These are phyloP conservation scores for Prunella himalayana DNA, from an alignment of 2,113 vertebrate species.

Conservation along the genomic window DNA sequence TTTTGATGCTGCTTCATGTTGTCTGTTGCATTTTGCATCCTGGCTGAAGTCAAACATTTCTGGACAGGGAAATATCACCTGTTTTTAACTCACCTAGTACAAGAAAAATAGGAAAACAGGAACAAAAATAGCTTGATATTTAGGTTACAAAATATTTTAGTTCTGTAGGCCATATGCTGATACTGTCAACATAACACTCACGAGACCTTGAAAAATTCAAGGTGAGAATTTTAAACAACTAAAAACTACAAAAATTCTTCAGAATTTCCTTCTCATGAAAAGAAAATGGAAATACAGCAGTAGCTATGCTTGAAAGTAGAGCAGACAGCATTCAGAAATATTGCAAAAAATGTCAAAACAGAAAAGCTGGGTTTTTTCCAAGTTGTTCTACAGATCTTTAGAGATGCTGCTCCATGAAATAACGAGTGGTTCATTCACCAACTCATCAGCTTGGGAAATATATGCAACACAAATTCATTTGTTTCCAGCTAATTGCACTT, in stretches of 20 bases:
- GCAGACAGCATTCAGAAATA: neutral
- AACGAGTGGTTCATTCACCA: conserved; percentile 15
- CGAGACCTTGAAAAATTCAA: neutral
- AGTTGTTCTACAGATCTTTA: conserved; percentile 53
- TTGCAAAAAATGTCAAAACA: neutral
- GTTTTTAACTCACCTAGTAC: neutral
- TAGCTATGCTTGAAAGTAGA: neutral
- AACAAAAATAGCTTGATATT: neutral
- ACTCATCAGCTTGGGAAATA: conserved; percentile 50
- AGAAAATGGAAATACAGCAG: neutral
- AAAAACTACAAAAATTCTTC: neutral
- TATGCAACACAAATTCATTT: conserved; percentile 44
- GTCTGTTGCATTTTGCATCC: neutral
- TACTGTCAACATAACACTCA: neutral
- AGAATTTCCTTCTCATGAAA: neutral
- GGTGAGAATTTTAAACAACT: neutral
- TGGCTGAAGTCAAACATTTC: neutral
- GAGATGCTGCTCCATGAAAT: conserved; percentile 28
- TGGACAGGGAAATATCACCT: neutral
- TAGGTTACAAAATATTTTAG: neutral
- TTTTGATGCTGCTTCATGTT: neutral
- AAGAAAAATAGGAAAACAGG: neutral
- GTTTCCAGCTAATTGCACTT: conserved; percentile 58
- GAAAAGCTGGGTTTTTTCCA: neutral
- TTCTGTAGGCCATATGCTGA: neutral